Base-by-base conservation (phyloP, 2,888 invertebrate genomes). In the Scelioninae gen. 2 region DNA sequence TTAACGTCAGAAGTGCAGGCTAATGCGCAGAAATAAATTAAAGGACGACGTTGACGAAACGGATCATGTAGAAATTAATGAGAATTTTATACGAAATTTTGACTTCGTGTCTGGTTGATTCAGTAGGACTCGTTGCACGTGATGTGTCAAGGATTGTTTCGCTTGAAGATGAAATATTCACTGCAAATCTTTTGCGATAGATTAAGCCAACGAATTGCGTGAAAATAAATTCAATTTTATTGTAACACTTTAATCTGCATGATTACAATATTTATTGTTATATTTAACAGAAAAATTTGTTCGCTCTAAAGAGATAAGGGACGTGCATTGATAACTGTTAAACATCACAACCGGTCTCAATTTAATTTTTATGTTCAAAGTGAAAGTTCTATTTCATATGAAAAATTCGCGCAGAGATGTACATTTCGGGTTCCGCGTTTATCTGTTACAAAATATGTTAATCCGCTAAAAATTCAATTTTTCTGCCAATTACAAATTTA, bases 21-120 rank as follows among this genome's bases (percentile, higher is more conserved):
- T 37, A 22, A 11, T 13, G 7, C 18, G 15, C 22, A 41, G 16
- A 28, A 25, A 13, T 35, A 48, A 18, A 16, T 50, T 50, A 28
- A 43, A 15, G 25, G 28, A 37, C 15, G 55, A 48, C 46, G 39
- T 19, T 55, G 31, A 50, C 25, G 35, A 39, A 57, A 41, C 50
- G 19, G 50, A 50, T 48, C 13, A 16, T 55, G 55, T 65, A 65
- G 46, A 65, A 65, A 65, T 45, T 41, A 46, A 39, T 11, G 43
- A 67, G 31, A 67, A 41, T 67, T 67, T 67, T 67, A 58, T 67
- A 67, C 67, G 31, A 15, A 45, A 53, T 48, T 64, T 53, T 13
- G 13, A 48, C 19, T 18, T 33, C 15, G 11, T 7, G 46, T 39
- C 33, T 58, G 48, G 15, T 1, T 35, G 11, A 57, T 25, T 22